Percentiles rank a stretch among this genome's conserved stretches.
phyloP scores from a whole-genome alignment of 2,888 invertebrate genomes.

The Eustalomyia histrio region DNA sequence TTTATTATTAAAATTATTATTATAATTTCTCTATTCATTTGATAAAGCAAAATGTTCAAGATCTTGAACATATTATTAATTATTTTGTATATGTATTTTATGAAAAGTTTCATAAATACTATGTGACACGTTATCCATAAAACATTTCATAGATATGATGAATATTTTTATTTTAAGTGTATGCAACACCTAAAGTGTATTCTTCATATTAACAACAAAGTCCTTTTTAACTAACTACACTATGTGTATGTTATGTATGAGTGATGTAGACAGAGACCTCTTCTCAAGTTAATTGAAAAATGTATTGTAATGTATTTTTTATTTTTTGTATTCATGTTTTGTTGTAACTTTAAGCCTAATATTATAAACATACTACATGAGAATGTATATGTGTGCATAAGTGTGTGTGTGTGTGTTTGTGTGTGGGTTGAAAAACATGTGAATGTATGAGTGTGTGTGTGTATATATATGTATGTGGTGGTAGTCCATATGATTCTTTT shows the following conservation, averaged over 20 bases:
- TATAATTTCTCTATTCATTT: too few relatives aligned
- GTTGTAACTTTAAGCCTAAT: neutral
- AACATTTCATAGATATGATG: too few relatives aligned
- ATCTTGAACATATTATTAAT: too few relatives aligned
- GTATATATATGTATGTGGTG: neutral
- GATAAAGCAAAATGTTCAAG: too few relatives aligned
- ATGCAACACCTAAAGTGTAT: slow-evolving; percentile 4
- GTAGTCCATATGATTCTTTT: slow-evolving; percentile 43
- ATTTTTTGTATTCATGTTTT: neutral
- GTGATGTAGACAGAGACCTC: neutral
- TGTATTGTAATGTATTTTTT: slow-evolving; percentile 35
- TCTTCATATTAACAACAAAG: neutral
- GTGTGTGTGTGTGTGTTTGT: too few relatives aligned
- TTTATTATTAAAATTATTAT: too few relatives aligned
- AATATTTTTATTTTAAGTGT: too few relatives aligned
- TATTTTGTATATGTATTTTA: too few relatives aligned
- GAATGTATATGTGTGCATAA: neutral
- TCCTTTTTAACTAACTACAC: neutral
- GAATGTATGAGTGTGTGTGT: neutral
- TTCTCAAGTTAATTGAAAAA: slow-evolving; percentile 58
- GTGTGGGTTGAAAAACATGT: slow-evolving; percentile 5
- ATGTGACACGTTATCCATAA: too few relatives aligned
- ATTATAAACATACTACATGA: slow-evolving; percentile 17
- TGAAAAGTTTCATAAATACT: too few relatives aligned
- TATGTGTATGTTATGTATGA: neutral